Conservation (phyloP, 2,113 vertebrate genomes). For the Psittacula cyanocephala region DNA sequence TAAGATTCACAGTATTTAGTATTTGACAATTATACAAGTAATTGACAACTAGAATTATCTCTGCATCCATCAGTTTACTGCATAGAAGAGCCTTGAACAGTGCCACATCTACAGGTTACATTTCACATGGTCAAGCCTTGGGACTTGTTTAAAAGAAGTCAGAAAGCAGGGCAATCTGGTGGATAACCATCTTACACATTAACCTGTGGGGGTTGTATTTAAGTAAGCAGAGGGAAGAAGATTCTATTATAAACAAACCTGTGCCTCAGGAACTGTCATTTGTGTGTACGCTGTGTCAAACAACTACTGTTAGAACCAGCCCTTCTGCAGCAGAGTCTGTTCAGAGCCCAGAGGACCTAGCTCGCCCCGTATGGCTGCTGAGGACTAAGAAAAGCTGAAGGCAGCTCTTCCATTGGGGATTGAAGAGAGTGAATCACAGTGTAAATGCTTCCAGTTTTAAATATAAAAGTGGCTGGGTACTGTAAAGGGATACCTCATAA, state of each 20-base stretch:
- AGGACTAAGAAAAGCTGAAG: neutral
- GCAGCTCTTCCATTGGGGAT: neutral
- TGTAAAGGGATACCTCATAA: neutral
- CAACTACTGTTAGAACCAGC: neutral
- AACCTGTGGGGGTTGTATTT: fast-evolving
- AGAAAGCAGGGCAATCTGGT: neutral
- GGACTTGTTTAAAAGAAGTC: neutral
- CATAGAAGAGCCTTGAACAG: neutral
- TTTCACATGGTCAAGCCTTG: neutral
- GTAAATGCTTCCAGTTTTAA: neutral
- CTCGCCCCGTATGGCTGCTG: neutral
- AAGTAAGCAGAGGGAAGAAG: neutral
- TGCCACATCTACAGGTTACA: neutral
- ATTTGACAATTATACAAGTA: neutral
- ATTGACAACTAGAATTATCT: neutral
- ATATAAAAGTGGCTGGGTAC: fast-evolving
- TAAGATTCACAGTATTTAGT: neutral
- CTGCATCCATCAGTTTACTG: neutral
- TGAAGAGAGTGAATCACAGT: neutral
- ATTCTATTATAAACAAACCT: neutral
- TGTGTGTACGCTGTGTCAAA: neutral
- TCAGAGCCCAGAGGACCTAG: fast-evolving
- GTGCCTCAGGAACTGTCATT: neutral
- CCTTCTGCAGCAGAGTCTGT: neutral
- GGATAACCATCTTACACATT: neutral